Percentiles rank a stretch among this genome's conserved stretches.
These are phyloP conservation scores for Sylvia atricapilla DNA, from an alignment of 2,113 vertebrate genomes.

Conservation along the genomic window DNA sequence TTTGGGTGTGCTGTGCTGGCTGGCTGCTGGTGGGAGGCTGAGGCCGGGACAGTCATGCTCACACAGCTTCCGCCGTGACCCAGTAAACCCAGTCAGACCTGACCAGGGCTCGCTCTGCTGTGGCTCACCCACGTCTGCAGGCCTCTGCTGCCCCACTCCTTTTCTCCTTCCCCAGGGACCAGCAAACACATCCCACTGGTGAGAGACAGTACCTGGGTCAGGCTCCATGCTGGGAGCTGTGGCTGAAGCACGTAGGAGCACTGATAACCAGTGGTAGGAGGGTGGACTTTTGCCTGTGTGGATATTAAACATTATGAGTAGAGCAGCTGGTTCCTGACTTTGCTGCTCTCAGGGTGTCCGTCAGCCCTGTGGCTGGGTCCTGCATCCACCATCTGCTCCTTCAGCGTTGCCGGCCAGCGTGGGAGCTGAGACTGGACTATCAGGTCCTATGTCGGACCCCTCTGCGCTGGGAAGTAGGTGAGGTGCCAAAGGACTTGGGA, in stretches of 20 bases:
- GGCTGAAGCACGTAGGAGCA: background rate
- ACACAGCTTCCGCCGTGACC: constrained; percentile 1
- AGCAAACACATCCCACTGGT: background rate
- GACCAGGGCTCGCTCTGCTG: background rate
- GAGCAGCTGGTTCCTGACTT: background rate
- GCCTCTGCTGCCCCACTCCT: background rate
- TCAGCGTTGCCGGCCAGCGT: fast-evolving
- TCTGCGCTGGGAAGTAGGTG: background rate
- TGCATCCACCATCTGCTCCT: background rate
- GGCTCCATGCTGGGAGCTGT: fast-evolving
- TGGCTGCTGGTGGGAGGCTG: constrained; percentile 30
- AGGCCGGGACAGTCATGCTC: constrained; percentile 25
- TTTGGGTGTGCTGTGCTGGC: constrained; percentile 34
- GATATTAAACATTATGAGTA: fast-evolving
- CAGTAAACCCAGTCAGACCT: constrained; percentile 65
- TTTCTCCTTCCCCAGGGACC: background rate
- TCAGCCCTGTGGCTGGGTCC: background rate
- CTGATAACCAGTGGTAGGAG: fast-evolving
- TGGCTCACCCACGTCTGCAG: background rate
- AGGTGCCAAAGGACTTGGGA: background rate
- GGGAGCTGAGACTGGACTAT: background rate
- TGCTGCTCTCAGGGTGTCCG: fast-evolving
- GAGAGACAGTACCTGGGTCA: background rate
- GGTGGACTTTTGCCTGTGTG: background rate
- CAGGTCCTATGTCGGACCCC: fast-evolving